Conservation (phyloP, 37 sponge, comb jelly and placozoan genomes). For the Aphrocallistes beatrix region DNA sequence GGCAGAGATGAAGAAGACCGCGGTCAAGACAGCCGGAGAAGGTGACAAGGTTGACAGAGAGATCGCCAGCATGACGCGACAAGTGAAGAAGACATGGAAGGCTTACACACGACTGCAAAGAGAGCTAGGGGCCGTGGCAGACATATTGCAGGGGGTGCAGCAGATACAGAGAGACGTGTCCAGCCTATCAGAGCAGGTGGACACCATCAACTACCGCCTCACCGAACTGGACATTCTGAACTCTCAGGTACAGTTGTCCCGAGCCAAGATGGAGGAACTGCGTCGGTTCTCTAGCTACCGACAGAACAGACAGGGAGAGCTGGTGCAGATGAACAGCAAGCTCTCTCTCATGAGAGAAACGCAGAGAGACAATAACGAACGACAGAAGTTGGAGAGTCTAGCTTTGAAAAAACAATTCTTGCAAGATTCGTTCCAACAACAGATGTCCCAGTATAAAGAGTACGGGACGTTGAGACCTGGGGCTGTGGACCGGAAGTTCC, state of each 20-base stretch:
- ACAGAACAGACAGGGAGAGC: neutral
- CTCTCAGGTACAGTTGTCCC: neutral
- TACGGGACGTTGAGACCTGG: neutral
- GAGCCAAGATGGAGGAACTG: neutral
- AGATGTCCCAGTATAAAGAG: neutral
- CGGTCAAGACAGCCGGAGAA: neutral
- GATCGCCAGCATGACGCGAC: neutral
- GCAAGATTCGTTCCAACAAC: neutral
- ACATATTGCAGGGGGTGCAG: neutral
- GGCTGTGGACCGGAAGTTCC: conserved; percentile 6
- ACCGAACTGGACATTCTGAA: neutral
- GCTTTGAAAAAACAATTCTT: neutral
- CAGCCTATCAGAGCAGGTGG: neutral
- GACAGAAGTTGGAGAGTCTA: neutral
- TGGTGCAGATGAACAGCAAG: neutral
- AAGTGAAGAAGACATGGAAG: neutral
- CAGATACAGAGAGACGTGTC: neutral
- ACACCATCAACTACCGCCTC: neutral
- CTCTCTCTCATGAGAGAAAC: neutral
- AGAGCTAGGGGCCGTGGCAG: neutral
- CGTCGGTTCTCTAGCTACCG: conserved; percentile 5
- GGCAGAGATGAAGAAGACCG: neutral
- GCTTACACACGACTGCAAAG: neutral
- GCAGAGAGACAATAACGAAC: neutral
- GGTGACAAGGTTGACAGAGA: neutral